Conservation (phyloP, 2,888 invertebrate genomes). For the Tillus elongatus region DNA sequence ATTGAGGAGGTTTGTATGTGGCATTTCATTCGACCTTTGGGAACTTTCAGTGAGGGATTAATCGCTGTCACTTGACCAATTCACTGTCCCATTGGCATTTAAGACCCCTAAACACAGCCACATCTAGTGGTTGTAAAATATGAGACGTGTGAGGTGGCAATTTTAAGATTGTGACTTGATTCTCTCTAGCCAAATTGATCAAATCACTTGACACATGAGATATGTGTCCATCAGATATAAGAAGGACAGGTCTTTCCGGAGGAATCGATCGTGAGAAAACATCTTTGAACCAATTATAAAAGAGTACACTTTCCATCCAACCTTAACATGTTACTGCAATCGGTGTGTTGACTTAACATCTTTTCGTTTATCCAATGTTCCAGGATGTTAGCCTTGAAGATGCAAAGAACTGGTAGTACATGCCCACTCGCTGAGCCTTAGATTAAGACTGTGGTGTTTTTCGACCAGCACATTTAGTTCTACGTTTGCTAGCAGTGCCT, state of each 20-base stretch:
- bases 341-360: conserved; percentile 15
- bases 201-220: conserved; percentile 24
- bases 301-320: conserved; percentile 30
- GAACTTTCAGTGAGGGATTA: too few relatives aligned
- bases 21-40: too few relatives aligned
- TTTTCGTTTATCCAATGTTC: conserved; percentile 24
- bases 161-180: conserved; percentile 27
- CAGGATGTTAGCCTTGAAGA: conserved; percentile 27
- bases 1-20: too few relatives aligned
- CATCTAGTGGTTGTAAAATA: conserved; percentile 25
- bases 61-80: conserved; percentile 8
- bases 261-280: conserved; percentile 25
- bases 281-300: conserved; percentile 29
- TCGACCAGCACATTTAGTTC: conserved; percentile 13
- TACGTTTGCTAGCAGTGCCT: conserved; percentile 10
- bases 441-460: conserved; percentile 16
- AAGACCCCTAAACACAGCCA: conserved; percentile 23
- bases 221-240: conserved; percentile 31
- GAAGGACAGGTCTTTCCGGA: conserved; percentile 26
- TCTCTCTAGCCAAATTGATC: conserved; percentile 17
- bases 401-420: conserved; percentile 16
- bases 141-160: conserved; percentile 30
- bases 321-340: conserved; percentile 14
- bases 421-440: conserved; percentile 15
- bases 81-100: conserved; percentile 14